phyloP scores from a whole-genome alignment of 2,797 vertebrate species.

The Oreochromis mossambicus region DNA sequence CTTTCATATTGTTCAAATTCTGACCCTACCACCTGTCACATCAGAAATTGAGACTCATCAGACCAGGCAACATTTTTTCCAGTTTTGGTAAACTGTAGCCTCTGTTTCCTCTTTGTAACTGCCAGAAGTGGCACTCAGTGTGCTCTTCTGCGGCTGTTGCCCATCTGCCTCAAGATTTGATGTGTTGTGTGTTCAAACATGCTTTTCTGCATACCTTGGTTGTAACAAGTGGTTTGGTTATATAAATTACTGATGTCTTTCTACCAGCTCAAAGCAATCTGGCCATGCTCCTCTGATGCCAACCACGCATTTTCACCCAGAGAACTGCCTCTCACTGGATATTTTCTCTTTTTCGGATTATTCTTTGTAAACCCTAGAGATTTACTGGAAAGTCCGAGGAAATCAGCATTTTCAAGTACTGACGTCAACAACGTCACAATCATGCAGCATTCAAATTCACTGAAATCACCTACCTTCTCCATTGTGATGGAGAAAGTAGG shows the following conservation, averaged over 20 bases:
- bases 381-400: not conserved
- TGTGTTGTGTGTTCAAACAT: not conserved
- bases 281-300: not conserved
- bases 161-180: rapidly evolving
- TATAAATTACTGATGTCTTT: not conserved
- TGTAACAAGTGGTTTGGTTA: not conserved
- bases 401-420: not conserved
- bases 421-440: not conserved
- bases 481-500: not conserved
- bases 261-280: not conserved
- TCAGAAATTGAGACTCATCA: not conserved
- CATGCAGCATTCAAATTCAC: not conserved
- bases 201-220: not conserved
- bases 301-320: not conserved
- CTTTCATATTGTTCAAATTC: rapidly evolving
- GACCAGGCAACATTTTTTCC: not conserved
- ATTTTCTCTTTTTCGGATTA: not conserved
- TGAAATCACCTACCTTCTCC: not conserved
- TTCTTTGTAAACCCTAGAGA: not conserved
- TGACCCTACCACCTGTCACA: not conserved
- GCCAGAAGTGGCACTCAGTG: not conserved
- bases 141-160: not conserved
- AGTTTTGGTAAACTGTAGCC: not conserved
- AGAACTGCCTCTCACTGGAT: not conserved
- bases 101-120: not conserved